Percentiles rank a stretch among this genome's conserved stretches.
Conservation (phyloP, 2,797 vertebrate species). For the Steatocranus sp. region DNA sequence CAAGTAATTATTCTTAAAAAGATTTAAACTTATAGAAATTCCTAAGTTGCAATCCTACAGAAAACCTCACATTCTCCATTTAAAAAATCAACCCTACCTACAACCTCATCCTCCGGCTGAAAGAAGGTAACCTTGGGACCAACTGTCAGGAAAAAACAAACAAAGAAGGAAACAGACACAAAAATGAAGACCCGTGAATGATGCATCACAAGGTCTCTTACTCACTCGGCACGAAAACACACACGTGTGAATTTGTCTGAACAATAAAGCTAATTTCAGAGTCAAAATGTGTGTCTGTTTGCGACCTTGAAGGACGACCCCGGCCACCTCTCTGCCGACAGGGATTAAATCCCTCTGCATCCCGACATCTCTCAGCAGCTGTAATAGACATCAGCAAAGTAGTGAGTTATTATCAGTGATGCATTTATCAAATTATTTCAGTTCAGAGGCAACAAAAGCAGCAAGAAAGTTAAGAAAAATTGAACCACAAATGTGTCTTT, state of each 20-base stretch:
- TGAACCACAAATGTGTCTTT: accelerated
- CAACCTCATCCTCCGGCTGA: slow-evolving; percentile 89
- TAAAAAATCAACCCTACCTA: slow-evolving; percentile 76
- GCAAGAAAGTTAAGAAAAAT: not conserved
- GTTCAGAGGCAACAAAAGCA: not conserved
- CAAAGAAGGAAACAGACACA: not conserved
- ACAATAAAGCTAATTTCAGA: not conserved
- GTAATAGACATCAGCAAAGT: not conserved
- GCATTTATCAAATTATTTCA: not conserved
- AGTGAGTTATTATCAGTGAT: not conserved
- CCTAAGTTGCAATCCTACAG: accelerated
- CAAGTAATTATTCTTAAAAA: not conserved
- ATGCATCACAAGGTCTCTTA: accelerated
- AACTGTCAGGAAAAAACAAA: slow-evolving; percentile 66
- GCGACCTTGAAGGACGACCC: slow-evolving; percentile 87
- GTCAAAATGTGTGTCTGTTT: not conserved
- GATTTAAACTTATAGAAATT: not conserved
- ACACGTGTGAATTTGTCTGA: accelerated
- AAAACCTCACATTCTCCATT: accelerated
- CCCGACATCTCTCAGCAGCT: slow-evolving; percentile 85
- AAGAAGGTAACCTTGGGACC: slow-evolving; percentile 90
- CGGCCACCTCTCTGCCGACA: slow-evolving; percentile 89
- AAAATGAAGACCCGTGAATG: accelerated
- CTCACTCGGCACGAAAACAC: accelerated
- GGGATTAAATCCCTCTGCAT: slow-evolving; percentile 81